phyloP scores from a whole-genome alignment of 2,888 invertebrate genomes.

The Hypomecis punctinalis region DNA sequence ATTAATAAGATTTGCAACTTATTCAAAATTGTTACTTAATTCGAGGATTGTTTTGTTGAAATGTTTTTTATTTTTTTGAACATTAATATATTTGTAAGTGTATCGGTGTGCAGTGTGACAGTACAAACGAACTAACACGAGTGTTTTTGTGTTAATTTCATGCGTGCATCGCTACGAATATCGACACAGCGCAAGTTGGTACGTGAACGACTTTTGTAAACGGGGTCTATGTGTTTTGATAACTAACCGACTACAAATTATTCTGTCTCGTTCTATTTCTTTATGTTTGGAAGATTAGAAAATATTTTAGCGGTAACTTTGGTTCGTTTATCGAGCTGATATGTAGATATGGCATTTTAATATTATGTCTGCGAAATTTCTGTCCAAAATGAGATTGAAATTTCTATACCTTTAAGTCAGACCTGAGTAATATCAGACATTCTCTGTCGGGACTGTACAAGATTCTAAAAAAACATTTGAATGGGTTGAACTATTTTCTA shows the following conservation, averaged over 20 bases:
- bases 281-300: neutral
- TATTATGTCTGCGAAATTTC: too few species aligned
- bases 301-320: too few species aligned
- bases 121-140: constrained; percentile 35
- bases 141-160: constrained; percentile 77
- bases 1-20: neutral
- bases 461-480: too few species aligned
- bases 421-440: too few species aligned
- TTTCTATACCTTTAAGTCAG: too few species aligned
- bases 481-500: too few species aligned
- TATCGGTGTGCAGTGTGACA: constrained; percentile 37
- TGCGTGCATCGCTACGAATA: constrained; percentile 60
- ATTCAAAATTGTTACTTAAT: too few species aligned
- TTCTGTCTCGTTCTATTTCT: constrained; percentile 53
- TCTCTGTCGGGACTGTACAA: too few species aligned
- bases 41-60: too few species aligned
- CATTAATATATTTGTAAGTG: neutral
- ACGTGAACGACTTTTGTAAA: constrained; percentile 56
- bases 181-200: constrained; percentile 82
- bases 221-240: constrained; percentile 44
- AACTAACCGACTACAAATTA: constrained; percentile 25
- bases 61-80: neutral
- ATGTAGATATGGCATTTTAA: too few species aligned
- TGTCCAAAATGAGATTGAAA: too few species aligned
- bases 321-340: too few species aligned